Evolutionary conservation across 92 coral and sea anemone species (phyloP).

Genomic region (Phenganax stokvisi): DNA sequence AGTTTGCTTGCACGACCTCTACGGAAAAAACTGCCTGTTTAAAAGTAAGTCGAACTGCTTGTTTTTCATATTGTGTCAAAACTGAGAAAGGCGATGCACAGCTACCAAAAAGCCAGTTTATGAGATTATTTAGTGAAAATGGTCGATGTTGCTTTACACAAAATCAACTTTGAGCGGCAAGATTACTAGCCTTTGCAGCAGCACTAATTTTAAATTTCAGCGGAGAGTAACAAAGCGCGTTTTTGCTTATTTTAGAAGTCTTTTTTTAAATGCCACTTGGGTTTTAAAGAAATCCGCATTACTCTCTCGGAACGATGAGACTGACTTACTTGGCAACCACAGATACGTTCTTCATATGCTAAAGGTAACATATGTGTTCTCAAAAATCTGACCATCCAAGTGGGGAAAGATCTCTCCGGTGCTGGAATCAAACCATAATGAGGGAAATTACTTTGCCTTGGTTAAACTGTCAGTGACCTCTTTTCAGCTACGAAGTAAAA

Average conservation of each 20-base stretch:
- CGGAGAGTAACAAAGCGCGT: background rate
- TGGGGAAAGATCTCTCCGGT: background rate
- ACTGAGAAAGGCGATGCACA: too few relatives aligned
- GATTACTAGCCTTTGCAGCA: too few relatives aligned
- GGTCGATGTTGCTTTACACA: too few relatives aligned
- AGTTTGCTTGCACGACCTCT: background rate
- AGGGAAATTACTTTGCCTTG: background rate
- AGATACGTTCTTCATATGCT: too few relatives aligned
- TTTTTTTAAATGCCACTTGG: background rate
- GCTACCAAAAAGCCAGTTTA: too few relatives aligned
- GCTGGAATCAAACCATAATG: background rate
- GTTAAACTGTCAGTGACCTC: background rate
- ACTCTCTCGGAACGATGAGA: background rate
- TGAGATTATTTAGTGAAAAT: background rate
- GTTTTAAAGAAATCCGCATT: background rate
- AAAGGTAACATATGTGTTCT: too few relatives aligned
- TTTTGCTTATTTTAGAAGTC: background rate
- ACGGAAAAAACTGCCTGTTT: background rate
- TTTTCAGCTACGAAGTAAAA: background rate
- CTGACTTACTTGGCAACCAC: background rate
- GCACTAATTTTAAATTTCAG: too few relatives aligned
- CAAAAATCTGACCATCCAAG: too few relatives aligned
- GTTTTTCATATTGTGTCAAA: background rate
- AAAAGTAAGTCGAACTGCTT: background rate
- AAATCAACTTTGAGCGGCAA: too few relatives aligned